phyloP scores from a whole-genome alignment of 1,140 invertebrate species.

The Hylaeus anthracinus region DNA sequence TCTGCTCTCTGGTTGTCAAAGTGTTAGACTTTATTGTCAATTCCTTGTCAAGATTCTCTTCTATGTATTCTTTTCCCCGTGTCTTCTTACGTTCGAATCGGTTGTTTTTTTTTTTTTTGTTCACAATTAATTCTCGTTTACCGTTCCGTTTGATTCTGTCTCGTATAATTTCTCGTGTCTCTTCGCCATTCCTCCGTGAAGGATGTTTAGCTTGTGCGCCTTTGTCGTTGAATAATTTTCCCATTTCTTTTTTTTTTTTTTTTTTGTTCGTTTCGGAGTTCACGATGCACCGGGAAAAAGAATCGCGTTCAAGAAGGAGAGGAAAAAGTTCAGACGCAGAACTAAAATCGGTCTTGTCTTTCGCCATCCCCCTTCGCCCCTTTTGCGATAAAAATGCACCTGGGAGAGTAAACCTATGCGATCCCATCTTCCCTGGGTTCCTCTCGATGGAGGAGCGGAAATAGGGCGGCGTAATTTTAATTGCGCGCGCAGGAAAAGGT shows the following conservation, averaged over 20 bases:
- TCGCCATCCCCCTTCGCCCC: too few species aligned
- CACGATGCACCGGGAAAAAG: background rate
- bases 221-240: background rate
- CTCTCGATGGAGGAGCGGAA: constrained; percentile 10
- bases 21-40: constrained; percentile 56
- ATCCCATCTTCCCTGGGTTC: constrained; percentile 4
- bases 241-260: background rate
- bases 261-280: background rate
- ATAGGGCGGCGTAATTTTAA: constrained; percentile 42
- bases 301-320: background rate
- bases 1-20: constrained; percentile 64
- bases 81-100: constrained; percentile 22
- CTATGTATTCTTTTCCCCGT: constrained; percentile 38
- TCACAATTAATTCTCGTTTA: constrained; percentile 21
- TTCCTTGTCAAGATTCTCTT: constrained; percentile 54
- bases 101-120: constrained; percentile 14
- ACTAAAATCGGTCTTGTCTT: background rate
- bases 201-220: background rate
- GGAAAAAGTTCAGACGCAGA: background rate
- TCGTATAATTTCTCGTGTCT: constrained; percentile 17
- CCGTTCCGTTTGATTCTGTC: constrained; percentile 28
- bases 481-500: constrained; percentile 26
- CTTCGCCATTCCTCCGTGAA: constrained; percentile 27
- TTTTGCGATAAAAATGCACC: constrained; percentile 1
- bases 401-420: constrained; percentile 12